Percentiles rank a stretch among this genome's conserved stretches.
Evolutionary conservation across 2,888 invertebrate species (phyloP).

Genomic region (Panorpa germanica): DNA sequence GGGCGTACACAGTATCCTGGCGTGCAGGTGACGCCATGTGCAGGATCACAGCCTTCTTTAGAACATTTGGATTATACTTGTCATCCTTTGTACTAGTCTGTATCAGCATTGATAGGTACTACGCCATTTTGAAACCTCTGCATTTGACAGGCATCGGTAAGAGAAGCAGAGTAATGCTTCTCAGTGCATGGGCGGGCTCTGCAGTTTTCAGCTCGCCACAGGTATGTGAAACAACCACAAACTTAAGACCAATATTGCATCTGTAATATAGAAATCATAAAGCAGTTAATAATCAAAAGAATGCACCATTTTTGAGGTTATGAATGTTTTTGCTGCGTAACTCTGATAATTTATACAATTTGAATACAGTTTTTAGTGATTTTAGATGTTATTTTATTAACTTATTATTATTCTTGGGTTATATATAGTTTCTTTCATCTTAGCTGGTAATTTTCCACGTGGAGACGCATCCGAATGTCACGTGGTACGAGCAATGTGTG

Average conservation of each 20-base stretch:
- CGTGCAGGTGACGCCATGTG: conserved; percentile 69
- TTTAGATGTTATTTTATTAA: conserved; percentile 5
- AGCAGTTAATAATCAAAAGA: too few relatives aligned
- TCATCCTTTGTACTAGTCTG: conserved; percentile 78
- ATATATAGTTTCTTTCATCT: too few relatives aligned
- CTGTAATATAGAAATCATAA: too few relatives aligned
- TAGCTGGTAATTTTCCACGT: conserved; percentile 73
- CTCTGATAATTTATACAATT: too few relatives aligned
- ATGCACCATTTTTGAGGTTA: too few relatives aligned
- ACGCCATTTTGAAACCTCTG: conserved; percentile 67
- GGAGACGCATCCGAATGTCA: conserved; percentile 61
- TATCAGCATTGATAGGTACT: conserved; percentile 82
- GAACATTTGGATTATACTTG: conserved; percentile 71
- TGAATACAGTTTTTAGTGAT: conserved; percentile 10
- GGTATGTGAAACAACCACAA: conserved; percentile 36
- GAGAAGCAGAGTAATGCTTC: conserved; percentile 59
- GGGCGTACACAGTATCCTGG: conserved; percentile 79
- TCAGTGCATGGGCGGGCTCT: conserved; percentile 62
- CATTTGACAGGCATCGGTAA: conserved; percentile 52
- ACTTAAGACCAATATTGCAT: too few relatives aligned
- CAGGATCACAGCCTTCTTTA: conserved; percentile 69
- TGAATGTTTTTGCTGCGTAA: too few relatives aligned
- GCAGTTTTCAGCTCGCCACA: conserved; percentile 71
- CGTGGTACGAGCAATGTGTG: conserved; percentile 82
- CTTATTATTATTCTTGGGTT: conserved; percentile 1